A percentile compares a stretch with the other conserved stretches of the same genome.
Evolutionary conservation across 2,113 vertebrate species (phyloP).

Genomic region (Brachyhypopomus occidentalis): DNA sequence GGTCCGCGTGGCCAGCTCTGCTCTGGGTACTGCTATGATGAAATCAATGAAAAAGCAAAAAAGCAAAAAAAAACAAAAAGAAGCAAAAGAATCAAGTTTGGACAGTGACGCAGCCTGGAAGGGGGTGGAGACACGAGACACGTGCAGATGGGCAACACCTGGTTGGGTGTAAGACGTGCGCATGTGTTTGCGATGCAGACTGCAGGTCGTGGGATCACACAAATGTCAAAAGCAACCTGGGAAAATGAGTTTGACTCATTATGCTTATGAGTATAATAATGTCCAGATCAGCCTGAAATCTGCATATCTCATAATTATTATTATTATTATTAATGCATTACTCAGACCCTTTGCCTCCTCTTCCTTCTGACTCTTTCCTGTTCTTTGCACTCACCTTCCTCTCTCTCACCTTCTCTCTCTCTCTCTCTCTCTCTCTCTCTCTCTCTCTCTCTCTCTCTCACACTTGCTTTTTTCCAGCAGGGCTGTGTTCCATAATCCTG

Average conservation of each 20-base stretch:
- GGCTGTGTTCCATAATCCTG: conserved; percentile 26
- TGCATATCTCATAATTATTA: not conserved
- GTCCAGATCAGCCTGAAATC: not conserved
- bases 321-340: not conserved
- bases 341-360: not conserved
- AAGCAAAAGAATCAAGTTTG: not conserved
- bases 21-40: conserved; percentile 23
- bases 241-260: too few relatives aligned
- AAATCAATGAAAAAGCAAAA: conserved; percentile 33
- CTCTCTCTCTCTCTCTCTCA: conserved; percentile 24
- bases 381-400: not conserved
- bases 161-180: too few relatives aligned
- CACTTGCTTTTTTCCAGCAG: too few relatives aligned
- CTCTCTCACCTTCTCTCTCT: not conserved
- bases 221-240: too few relatives aligned
- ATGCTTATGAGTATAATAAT: too few relatives aligned
- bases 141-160: not conserved
- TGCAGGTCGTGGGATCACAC: not conserved
- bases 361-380: not conserved
- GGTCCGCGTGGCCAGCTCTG: not conserved
- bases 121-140: not conserved
- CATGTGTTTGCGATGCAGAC: conserved; percentile 10
- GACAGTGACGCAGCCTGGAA: not conserved
- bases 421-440: not conserved
- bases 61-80: conserved; percentile 5